Percentiles rank a stretch among this genome's conserved stretches.
phyloP scores from a whole-genome alignment of 1,140 invertebrate species.

The Aethina tumida region DNA sequence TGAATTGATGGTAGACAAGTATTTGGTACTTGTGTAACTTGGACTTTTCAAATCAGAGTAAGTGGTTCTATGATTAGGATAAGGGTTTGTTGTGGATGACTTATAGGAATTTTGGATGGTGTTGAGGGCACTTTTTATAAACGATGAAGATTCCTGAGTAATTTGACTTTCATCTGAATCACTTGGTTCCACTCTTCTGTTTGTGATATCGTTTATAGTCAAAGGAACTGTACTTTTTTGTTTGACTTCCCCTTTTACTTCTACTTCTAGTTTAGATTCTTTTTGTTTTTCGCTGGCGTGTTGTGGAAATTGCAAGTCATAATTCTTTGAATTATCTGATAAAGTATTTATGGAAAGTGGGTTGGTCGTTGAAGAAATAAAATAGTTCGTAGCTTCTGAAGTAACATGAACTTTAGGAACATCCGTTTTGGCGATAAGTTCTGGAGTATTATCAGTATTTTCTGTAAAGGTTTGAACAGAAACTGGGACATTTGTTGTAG shows the following conservation, averaged over 20 bases:
- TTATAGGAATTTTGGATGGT: constrained; percentile 18
- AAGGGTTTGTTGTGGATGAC: constrained; percentile 17
- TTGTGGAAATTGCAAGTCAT: too few relatives aligned
- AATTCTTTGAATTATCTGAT: too few relatives aligned
- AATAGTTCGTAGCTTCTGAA: too few relatives aligned
- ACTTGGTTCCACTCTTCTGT: constrained; percentile 5
- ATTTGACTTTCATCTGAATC: constrained; percentile 54
- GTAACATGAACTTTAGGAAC: too few relatives aligned
- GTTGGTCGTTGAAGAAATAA: too few relatives aligned
- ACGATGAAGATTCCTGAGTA: constrained; percentile 59
- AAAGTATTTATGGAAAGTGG: too few relatives aligned
- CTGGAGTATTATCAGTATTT: too few relatives aligned
- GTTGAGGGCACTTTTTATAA: constrained; percentile 36
- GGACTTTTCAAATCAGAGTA: constrained; percentile 30
- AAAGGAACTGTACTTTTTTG: constrained; percentile 9
- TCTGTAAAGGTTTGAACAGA: too few relatives aligned
- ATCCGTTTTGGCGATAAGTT: too few relatives aligned
- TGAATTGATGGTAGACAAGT: constrained; percentile 24
- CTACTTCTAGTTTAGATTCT: neutral
- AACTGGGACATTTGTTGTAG: too few relatives aligned
- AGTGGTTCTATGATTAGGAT: constrained; percentile 29
- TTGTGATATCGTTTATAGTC: constrained; percentile 8
- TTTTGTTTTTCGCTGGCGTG: neutral
- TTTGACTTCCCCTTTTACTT: constrained; percentile 5
- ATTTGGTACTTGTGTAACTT: constrained; percentile 18